Base-by-base conservation (phyloP, 2,888 invertebrate species). In the Eudemis profundana region DNA sequence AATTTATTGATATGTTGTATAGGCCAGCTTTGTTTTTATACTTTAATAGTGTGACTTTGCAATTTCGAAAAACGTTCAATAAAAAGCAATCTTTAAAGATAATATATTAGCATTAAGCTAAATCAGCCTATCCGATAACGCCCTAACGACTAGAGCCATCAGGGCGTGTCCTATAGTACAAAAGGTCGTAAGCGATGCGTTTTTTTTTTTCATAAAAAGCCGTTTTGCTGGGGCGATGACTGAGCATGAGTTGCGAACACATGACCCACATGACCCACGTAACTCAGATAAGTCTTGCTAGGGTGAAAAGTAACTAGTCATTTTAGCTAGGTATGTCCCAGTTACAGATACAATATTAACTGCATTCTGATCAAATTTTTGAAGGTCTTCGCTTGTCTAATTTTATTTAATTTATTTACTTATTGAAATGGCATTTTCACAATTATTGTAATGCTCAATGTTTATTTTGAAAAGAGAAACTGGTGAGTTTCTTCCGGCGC, bases 81-180 rank as follows among this genome's bases (percentile, higher is more conserved):
- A 50, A 50, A 50, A 33, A 2, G 33, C 33, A 10, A 8, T 8
- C 33, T 42, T 29, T 47, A 12, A 10, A 29, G 29, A 42, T 42
- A 17, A 17, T 17, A 2, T 15, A 50, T 50, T 15, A 29, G 23
- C 1, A 8, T 14, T 10, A 40, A 54, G 23, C 27, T 12, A 54
- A 40, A 42, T 40, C 42, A 54, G 27, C 12, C 42, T 17, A 54
- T 54, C 40, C 27, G 42, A 54, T 42, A 23, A 27, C 23, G 23
- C 54, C 42, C 17, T 54, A 54, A 54, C 54, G 54, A 54, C 40
- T 12, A n/a, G 0, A 42, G 54, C 40, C 54, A 54, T 54, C 54
- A 54, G 46, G 46, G 21, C n/a, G 46, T 21, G 4, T 10, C 0
- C 19, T 1, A 12, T n/a, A 19, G 4, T n/a, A 2, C 3, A 56